These are phyloP conservation scores for Drosophila mimetica DNA, from an alignment of 2,888 invertebrate species.

Conservation along the genomic window DNA sequence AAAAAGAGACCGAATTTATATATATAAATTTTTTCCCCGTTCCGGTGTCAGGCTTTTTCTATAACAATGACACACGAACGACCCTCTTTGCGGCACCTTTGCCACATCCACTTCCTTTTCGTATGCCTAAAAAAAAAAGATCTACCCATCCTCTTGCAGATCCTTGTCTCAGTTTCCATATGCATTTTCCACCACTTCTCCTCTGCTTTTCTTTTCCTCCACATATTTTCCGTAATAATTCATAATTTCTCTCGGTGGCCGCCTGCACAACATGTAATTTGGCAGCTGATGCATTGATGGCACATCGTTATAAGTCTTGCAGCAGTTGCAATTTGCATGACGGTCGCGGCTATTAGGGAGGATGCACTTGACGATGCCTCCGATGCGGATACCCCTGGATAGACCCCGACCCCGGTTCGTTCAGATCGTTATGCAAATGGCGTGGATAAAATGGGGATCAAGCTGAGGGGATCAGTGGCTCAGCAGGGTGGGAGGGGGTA, in stretches of 20 bases:
- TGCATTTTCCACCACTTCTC: conserved; percentile 18
- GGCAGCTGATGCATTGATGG: conserved; percentile 55
- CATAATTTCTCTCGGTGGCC: conserved; percentile 33
- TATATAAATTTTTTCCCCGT: conserved; percentile 45
- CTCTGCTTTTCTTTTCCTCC: conserved; percentile 2
- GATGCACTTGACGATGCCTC: conserved; percentile 30
- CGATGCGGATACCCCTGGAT: neutral
- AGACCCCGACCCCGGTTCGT: neutral
- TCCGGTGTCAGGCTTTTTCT: conserved; percentile 70
- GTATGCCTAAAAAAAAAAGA: neutral
- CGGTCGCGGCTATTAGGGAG: conserved; percentile 40
- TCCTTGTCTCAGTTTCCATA: conserved; percentile 35
- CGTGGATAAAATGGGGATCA: neutral
- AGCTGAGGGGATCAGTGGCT: neutral
- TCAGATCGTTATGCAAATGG: conserved; percentile 27
- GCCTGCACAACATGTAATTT: conserved; percentile 46
- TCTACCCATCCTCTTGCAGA: conserved; percentile 6
- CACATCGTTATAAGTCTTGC: conserved; percentile 31
- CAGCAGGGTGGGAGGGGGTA: too few relatives aligned
- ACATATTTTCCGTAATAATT: conserved; percentile 29
- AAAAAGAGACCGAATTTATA: neutral
- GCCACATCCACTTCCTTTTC: conserved; percentile 11
- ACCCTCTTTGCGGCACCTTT: conserved; percentile 18
- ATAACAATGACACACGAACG: conserved; percentile 52
- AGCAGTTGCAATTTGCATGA: conserved; percentile 46